These are phyloP conservation scores for Meloe dianella DNA, from an alignment of 2,888 invertebrate species.

Conservation along the genomic window DNA sequence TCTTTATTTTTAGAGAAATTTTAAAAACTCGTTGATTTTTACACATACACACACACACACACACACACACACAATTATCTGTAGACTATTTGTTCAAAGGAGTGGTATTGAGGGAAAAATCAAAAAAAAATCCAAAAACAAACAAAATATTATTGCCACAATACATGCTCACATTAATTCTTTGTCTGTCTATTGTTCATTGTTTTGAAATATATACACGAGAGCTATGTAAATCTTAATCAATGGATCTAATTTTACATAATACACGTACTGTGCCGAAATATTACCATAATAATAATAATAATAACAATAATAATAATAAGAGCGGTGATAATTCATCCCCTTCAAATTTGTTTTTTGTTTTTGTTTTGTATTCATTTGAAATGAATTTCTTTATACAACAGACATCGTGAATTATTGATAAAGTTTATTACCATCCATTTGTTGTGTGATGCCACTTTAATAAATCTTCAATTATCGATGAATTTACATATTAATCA, in stretches of 20 bases:
- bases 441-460: neutral
- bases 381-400: neutral
- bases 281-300: neutral
- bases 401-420: neutral
- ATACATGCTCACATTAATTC: neutral
- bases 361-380: no score
- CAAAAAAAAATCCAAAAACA: neutral
- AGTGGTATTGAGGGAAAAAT: neutral
- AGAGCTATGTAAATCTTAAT: neutral
- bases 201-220: neutral
- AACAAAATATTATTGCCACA: neutral
- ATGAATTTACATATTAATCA: slow-evolving; percentile 33
- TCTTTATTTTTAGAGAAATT: neutral
- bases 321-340: neutral
- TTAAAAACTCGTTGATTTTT: neutral
- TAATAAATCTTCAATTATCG: slow-evolving; percentile 29
- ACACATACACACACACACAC: neutral
- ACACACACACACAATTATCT: neutral
- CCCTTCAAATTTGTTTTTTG: no score
- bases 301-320: neutral
- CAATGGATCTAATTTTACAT: neutral
- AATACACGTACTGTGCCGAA: neutral
- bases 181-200: slow-evolving; percentile 5
- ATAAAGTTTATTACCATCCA: neutral
- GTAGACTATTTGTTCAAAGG: neutral